Percentiles rank a stretch among this genome's conserved stretches.
These are phyloP conservation scores for Crossaster papposus DNA, from an alignment of 53 echinoderm and acorn worm genomes.

Conservation along the genomic window DNA sequence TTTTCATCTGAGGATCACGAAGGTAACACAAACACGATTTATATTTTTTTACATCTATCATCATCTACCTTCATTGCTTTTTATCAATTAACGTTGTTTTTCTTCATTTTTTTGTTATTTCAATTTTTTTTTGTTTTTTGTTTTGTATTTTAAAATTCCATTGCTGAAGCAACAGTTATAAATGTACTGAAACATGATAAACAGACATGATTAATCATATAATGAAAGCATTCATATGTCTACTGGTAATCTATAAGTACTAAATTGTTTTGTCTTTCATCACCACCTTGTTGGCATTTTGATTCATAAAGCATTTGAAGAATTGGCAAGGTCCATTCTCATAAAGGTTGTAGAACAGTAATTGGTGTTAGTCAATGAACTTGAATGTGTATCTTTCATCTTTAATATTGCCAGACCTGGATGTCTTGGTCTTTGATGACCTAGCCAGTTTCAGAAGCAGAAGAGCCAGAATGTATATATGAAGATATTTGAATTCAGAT, in stretches of 20 bases:
- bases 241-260: neutral
- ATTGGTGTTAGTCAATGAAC: neutral
- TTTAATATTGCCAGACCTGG: no score
- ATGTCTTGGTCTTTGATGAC: no score
- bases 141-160: conserved; percentile 4
- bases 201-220: neutral
- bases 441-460: no score
- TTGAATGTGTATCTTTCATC: neutral
- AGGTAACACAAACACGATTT: conserved; percentile 25
- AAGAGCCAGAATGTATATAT: no score
- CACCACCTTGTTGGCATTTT: neutral
- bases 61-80: conserved; percentile 4
- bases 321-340: neutral
- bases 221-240: no score
- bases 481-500: no score
- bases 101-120: neutral
- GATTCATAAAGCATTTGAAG: neutral
- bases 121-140: neutral
- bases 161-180: conserved; percentile 5
- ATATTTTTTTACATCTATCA: neutral
- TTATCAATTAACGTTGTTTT: neutral
- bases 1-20: conserved; percentile 25
- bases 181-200: neutral
- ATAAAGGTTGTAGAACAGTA: neutral
- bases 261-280: neutral